A percentile compares a stretch with the other conserved stretches of the same genome.
Conservation (phyloP, 2,113 vertebrate species). For the Neomonachus schauinslandi region DNA sequence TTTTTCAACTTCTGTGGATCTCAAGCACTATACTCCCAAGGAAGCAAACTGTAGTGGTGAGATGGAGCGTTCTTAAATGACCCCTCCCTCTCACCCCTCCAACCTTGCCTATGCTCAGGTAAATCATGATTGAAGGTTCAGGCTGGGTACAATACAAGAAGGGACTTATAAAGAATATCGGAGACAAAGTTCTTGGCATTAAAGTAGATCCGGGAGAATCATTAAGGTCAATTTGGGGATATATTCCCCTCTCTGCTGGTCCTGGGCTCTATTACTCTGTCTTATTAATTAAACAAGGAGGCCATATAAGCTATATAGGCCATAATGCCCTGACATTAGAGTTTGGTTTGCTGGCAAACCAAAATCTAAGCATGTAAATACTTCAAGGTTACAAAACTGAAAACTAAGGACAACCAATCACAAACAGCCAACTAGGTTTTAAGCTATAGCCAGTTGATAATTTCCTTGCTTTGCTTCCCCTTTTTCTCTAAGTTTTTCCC, state of each 20-base stretch:
- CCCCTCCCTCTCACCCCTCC: fast-evolving
- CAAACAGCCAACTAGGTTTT: background rate
- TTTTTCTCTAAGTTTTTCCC: background rate
- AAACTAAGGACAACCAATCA: background rate
- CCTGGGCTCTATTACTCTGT: background rate
- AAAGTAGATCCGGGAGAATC: background rate
- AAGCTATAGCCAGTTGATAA: background rate
- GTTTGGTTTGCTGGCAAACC: background rate
- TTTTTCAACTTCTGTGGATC: background rate
- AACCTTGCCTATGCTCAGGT: background rate
- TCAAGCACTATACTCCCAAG: background rate
- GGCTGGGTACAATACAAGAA: background rate
- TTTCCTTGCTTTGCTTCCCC: background rate
- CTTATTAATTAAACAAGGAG: conserved; percentile 20
- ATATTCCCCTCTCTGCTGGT: background rate
- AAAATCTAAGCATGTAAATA: background rate
- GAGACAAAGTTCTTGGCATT: background rate
- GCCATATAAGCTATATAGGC: background rate
- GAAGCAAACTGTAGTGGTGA: background rate
- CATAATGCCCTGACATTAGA: background rate
- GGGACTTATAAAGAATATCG: background rate
- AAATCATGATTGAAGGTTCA: background rate
- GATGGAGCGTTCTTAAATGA: background rate
- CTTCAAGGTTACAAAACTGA: background rate
- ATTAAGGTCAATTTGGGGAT: background rate